Conservation (phyloP, 2,797 vertebrate genomes). For the Acanthornis magna region DNA sequence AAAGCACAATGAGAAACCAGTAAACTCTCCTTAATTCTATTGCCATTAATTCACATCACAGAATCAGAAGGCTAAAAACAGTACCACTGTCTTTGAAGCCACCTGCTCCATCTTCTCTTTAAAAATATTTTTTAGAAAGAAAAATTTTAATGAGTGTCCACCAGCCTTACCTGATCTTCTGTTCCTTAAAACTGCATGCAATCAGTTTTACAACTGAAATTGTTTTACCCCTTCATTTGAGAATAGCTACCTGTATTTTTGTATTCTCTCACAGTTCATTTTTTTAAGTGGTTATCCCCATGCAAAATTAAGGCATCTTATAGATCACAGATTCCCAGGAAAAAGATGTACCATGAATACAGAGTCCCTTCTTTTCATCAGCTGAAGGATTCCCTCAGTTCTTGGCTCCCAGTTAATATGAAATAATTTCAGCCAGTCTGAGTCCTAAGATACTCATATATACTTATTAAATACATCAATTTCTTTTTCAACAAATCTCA, state of each 20-base stretch:
- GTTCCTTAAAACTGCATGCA: not conserved
- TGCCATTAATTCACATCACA: not conserved
- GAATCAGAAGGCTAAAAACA: not conserved
- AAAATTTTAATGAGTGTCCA: not conserved
- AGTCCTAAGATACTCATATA: not conserved
- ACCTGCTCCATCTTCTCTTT: not conserved
- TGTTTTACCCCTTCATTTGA: not conserved
- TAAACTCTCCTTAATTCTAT: not conserved
- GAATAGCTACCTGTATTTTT: not conserved
- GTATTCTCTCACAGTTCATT: not conserved
- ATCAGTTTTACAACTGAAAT: not conserved
- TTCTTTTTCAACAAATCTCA: not conserved
- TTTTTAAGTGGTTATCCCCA: not conserved
- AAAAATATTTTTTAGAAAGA: not conserved
- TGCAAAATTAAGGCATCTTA: not conserved
- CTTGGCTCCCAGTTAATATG: not conserved
- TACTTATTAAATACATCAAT: not conserved
- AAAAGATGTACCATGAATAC: rapidly evolving
- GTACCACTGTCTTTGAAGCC: not conserved
- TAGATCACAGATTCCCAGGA: not conserved
- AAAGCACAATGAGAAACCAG: not conserved
- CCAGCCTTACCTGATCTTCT: not conserved
- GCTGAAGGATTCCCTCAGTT: not conserved
- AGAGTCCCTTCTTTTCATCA: not conserved
- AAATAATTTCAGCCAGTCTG: not conserved